Conservation (phyloP, 2,888 invertebrate species). For the Sericinus montela region DNA sequence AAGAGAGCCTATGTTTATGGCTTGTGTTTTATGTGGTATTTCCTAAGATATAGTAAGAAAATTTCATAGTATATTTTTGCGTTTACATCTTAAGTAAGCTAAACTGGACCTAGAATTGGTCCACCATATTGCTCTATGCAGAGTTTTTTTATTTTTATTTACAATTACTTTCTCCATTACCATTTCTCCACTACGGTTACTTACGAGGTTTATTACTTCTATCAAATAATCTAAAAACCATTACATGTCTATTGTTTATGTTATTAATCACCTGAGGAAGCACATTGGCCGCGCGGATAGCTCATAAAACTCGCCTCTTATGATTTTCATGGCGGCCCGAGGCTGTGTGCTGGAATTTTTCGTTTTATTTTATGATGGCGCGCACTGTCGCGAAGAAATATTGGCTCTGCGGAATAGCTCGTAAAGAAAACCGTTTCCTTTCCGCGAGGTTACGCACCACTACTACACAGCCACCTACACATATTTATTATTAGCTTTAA, state of each 20-base stretch:
- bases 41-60: too few species aligned
- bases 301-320: conserved; percentile 72
- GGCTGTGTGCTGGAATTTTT: conserved; percentile 74
- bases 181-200: too few species aligned
- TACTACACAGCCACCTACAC: conserved; percentile 52
- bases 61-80: too few species aligned
- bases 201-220: conserved; percentile 1
- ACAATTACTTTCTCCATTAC: too few species aligned
- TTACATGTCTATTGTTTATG: conserved; percentile 26
- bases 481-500: conserved; percentile 55
- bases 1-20: too few species aligned
- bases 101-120: too few species aligned
- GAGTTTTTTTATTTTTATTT: too few species aligned
- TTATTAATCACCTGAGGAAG: conserved; percentile 65
- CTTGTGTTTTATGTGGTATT: too few species aligned
- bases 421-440: conserved; percentile 76
- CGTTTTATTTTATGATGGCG: conserved; percentile 79
- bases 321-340: conserved; percentile 72
- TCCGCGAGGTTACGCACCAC: conserved; percentile 72
- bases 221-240: conserved; percentile 5
- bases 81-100: too few species aligned
- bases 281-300: conserved; percentile 53
- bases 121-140: too few species aligned
- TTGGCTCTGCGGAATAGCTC: conserved; percentile 78
- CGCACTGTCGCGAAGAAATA: conserved; percentile 79